phyloP scores from a whole-genome alignment of 2,888 invertebrate genomes.

The Steinernema carpocapsae region DNA sequence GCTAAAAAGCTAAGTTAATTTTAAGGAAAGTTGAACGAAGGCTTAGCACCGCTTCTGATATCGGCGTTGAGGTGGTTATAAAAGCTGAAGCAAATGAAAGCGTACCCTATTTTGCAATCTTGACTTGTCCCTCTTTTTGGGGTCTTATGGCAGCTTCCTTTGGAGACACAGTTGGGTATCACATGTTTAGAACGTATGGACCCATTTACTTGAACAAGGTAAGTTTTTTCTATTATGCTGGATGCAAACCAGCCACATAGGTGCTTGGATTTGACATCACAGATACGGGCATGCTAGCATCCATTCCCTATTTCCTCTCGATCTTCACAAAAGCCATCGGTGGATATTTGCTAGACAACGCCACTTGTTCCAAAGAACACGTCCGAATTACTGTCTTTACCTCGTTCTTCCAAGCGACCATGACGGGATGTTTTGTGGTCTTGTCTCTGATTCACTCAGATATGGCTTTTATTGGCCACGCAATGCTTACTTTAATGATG shows the following conservation, averaged over 20 bases:
- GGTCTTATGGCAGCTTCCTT: neutral
- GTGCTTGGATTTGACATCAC: neutral
- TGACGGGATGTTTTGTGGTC: neutral
- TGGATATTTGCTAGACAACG: neutral
- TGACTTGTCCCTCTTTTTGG: neutral
- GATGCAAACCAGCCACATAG: neutral
- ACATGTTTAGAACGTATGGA: neutral
- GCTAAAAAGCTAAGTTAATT: too few species aligned
- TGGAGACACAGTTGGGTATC: neutral
- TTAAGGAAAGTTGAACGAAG: neutral
- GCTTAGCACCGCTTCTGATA: neutral
- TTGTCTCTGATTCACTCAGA: neutral
- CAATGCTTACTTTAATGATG: neutral
- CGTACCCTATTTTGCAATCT: neutral
- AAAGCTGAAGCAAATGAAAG: neutral
- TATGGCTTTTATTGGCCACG: neutral
- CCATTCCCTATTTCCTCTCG: neutral
- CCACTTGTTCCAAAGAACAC: neutral
- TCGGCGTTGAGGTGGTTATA: neutral
- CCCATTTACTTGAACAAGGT: constrained; percentile 7
- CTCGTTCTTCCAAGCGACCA: neutral
- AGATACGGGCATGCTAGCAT: neutral
- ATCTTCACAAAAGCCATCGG: neutral
- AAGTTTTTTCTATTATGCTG: neutral
- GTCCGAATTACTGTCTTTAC: neutral